These are phyloP conservation scores for Sturnus vulgaris DNA, from an alignment of 2,113 vertebrate species.

Conservation along the genomic window DNA sequence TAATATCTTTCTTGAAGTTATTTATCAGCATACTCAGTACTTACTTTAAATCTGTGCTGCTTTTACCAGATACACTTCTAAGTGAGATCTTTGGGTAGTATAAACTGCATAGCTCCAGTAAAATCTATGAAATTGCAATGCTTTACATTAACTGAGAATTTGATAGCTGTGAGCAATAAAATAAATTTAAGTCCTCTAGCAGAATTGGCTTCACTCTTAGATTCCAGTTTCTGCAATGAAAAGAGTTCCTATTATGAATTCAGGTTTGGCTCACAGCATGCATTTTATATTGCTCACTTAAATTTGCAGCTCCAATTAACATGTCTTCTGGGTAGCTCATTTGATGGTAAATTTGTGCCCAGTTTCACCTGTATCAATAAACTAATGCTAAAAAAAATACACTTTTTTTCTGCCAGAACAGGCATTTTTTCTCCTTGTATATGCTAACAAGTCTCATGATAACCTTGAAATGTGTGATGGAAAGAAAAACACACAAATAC, in stretches of 20 bases:
- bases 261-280: not conserved
- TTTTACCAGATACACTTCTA: not conserved
- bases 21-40: not conserved
- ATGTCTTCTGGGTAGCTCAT: not conserved
- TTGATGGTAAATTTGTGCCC: not conserved
- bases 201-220: not conserved
- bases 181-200: not conserved
- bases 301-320: not conserved
- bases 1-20: not conserved
- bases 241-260: not conserved
- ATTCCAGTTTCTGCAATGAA: not conserved
- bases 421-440: not conserved
- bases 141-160: not conserved
- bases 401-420: not conserved
- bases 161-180: not conserved
- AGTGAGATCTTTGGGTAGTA: not conserved
- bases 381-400: not conserved
- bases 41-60: not conserved
- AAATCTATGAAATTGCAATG: not conserved
- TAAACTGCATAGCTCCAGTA: not conserved
- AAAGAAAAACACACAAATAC: not conserved
- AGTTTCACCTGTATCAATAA: not conserved
- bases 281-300: not conserved
- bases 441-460: not conserved
- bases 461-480: not conserved